Base-by-base conservation (phyloP, 2,797 vertebrate genomes). In the Rhincodon typus region DNA sequence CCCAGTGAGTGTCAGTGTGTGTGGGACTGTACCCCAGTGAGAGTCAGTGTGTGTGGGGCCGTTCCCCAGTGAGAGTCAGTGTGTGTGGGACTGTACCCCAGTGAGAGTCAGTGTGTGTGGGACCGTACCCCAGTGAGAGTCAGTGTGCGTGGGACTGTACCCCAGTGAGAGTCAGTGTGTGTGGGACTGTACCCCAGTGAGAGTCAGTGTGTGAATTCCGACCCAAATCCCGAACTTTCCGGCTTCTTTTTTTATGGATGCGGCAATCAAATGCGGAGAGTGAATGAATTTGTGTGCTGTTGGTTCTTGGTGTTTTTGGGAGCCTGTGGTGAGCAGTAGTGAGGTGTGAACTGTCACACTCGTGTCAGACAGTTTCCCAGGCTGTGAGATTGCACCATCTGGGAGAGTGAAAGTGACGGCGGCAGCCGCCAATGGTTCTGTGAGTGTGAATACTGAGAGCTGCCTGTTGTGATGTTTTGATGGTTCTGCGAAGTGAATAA, bases 401-500 rank as follows among this genome's bases (percentile, higher is more conserved):
- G 88, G 15, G 53, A 57, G 17, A 30, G 88, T 91, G 57, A 91
- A n/a, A 17, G 57, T 91, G 57, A n/a, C 88, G 30, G 62, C 57
- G 57, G 34, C 88, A n/a, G 57, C 34, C 88, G 53, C 53, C 27
- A 34, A 4, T 34, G 50, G 27, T 27, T 34, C 15, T 34, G 25
- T 2, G 53, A 53, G 34, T 53, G 5, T 53, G 23, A 23, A 46
- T 88, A 23, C 86, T 88, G 42, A 88, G 23, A 34, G 27, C 27
- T 50, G 50, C 50, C 34, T 90, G 87, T 91, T 91, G 53, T 91
- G 53, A 91, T 91, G 27, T 91, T 91, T 66, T 62, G 53, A 66
- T 91, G 88, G 30, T 66, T 91, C 57, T 91, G 27, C 21, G 88
- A 91, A 91, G 88, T 91, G 88, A 91, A 91, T 91, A 91, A 91